phyloP scores from a whole-genome alignment of 1,140 invertebrate genomes.

The Sarcophaga peregrina region DNA sequence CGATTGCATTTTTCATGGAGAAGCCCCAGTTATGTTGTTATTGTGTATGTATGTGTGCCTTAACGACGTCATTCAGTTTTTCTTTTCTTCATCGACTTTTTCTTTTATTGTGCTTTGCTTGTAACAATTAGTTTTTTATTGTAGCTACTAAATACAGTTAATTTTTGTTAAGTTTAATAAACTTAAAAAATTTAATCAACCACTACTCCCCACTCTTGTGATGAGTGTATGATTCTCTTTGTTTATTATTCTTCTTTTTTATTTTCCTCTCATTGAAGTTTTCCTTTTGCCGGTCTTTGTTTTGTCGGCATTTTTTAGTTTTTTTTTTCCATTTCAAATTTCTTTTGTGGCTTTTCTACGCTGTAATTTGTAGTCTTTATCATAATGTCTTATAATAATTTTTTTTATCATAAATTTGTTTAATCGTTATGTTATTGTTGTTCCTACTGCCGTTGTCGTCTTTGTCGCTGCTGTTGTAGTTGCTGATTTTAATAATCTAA shows the following conservation, averaged over 20 bases:
- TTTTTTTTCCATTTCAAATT: not conserved
- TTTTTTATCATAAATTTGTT: not conserved
- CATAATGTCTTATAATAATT: not conserved
- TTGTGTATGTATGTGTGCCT: not conserved
- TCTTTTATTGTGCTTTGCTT: not conserved
- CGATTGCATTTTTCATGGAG: not conserved
- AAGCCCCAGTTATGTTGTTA: not conserved
- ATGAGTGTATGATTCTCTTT: not conserved
- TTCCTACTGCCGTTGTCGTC: not conserved
- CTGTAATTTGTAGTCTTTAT: not conserved
- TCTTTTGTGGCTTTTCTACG: not conserved
- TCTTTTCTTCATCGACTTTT: slow-evolving; percentile 2
- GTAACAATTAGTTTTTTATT: not conserved
- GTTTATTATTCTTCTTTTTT: not conserved
- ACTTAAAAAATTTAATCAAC: not conserved
- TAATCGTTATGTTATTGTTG: not conserved
- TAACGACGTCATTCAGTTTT: not conserved
- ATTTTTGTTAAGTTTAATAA: not conserved
- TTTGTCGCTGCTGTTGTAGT: not conserved
- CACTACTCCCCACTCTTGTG: not conserved
- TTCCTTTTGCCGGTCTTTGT: slow-evolving; percentile 6
- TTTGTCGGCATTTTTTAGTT: slow-evolving; percentile 3
- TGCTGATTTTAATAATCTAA: slow-evolving; percentile 10
- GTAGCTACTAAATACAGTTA: not conserved
- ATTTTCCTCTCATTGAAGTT: not conserved